Evolutionary conservation across 1,140 invertebrate genomes (phyloP).

Genomic region (Pantala flavescens): DNA sequence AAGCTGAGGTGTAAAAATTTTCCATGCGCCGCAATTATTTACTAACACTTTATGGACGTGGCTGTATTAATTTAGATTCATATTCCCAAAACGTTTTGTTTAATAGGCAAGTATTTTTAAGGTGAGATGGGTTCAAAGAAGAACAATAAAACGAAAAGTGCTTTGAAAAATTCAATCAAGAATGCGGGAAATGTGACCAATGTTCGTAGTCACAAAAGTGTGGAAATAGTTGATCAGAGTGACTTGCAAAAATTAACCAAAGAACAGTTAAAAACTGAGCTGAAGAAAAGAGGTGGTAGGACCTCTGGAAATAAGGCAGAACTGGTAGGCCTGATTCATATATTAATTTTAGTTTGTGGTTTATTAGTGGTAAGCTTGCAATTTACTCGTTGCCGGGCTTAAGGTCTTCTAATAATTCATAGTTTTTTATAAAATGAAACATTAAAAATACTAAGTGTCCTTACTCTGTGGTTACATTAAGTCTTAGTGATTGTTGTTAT

Average conservation of each 20-base stretch:
- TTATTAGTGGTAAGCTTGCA: constrained; percentile 12
- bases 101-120: neutral
- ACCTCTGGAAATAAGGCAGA: constrained; percentile 49
- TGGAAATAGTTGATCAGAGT: constrained; percentile 9
- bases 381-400: neutral
- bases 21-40: neutral
- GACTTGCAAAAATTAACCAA: constrained; percentile 35
- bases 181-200: constrained; percentile 1
- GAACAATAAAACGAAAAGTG: constrained; percentile 7
- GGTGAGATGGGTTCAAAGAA: constrained; percentile 8
- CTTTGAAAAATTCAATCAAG: neutral
- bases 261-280: constrained; percentile 48
- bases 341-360: constrained; percentile 12
- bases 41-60: neutral
- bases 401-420: too few relatives aligned
- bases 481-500: too few relatives aligned
- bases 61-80: neutral
- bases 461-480: too few relatives aligned
- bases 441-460: too few relatives aligned
- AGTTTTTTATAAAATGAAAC: too few relatives aligned
- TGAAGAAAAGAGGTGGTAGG: constrained; percentile 46
- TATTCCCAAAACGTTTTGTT: neutral
- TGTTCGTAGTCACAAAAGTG: neutral
- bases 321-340: constrained; percentile 38
- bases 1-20: neutral